Evolutionary conservation across 2,888 invertebrate genomes (phyloP).

Genomic region (Hydroisotoma schaefferi): DNA sequence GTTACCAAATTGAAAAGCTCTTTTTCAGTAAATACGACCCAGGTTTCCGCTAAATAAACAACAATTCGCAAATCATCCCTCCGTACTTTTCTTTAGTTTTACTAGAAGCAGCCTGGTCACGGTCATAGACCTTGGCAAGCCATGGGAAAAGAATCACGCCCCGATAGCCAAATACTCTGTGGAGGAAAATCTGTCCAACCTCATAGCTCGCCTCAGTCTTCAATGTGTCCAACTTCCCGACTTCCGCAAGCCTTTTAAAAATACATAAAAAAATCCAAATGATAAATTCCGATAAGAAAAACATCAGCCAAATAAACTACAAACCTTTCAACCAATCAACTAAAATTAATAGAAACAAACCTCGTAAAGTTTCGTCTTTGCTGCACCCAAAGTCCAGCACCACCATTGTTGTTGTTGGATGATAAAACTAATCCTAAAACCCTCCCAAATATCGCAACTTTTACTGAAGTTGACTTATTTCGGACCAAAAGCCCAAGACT

Average conservation of each 20-base stretch:
- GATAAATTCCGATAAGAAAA: neutral
- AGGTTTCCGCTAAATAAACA: no score
- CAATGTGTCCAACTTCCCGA: conserved; percentile 83
- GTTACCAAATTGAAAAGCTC: no score
- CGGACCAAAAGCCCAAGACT: neutral
- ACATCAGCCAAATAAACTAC: neutral
- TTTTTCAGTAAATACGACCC: no score
- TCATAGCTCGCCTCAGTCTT: conserved; percentile 87
- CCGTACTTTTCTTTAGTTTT: conserved; percentile 56
- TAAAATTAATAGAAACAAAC: no score
- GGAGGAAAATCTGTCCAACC: conserved; percentile 92
- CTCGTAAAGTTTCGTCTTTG: neutral
- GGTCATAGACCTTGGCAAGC: conserved; percentile 90
- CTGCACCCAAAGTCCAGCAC: no score
- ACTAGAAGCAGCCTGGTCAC: conserved; percentile 67
- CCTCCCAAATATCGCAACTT: no score
- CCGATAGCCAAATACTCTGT: conserved; percentile 94
- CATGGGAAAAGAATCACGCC: conserved; percentile 96
- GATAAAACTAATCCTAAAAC: no score
- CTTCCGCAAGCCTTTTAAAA: conserved; percentile 76
- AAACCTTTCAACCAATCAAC: no score
- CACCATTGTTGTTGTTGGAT: no score
- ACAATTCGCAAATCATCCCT: no score
- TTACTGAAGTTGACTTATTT: no score
- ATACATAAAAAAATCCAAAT: conserved; percentile 6